phyloP scores from a whole-genome alignment of 2,797 vertebrate genomes.

The Acrocephalus scirpaceus region DNA sequence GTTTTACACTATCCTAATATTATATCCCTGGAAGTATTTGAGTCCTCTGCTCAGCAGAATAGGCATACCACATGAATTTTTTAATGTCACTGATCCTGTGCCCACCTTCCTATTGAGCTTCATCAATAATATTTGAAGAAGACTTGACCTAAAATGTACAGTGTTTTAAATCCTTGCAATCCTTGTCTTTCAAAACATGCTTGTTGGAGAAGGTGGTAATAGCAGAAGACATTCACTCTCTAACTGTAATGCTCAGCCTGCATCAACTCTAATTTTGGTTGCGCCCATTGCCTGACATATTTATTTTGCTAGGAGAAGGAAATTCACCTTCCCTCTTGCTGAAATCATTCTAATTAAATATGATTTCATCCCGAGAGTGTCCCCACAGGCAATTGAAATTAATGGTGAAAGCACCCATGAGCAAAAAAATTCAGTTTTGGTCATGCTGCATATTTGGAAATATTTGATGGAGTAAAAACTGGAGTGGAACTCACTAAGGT shows the following conservation, averaged over 20 bases:
- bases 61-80: neutral
- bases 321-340: neutral
- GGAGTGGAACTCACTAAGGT: neutral
- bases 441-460: neutral
- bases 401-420: neutral
- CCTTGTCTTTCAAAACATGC: neutral
- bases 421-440: neutral
- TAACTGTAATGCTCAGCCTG: neutral
- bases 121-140: conserved; percentile 5
- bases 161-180: conserved; percentile 17
- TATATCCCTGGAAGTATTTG: neutral
- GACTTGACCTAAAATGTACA: neutral
- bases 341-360: neutral
- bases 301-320: neutral
- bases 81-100: neutral
- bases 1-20: conserved; percentile 8
- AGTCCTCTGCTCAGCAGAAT: neutral
- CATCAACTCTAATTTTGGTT: neutral
- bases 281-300: neutral
- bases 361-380: neutral
- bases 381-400: neutral
- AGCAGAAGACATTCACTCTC: neutral
- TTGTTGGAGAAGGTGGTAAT: neutral
- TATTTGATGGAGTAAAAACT: neutral
- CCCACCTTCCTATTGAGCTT: neutral